Conservation (phyloP, 2,113 vertebrate genomes). For the Sceloporus undulatus region DNA sequence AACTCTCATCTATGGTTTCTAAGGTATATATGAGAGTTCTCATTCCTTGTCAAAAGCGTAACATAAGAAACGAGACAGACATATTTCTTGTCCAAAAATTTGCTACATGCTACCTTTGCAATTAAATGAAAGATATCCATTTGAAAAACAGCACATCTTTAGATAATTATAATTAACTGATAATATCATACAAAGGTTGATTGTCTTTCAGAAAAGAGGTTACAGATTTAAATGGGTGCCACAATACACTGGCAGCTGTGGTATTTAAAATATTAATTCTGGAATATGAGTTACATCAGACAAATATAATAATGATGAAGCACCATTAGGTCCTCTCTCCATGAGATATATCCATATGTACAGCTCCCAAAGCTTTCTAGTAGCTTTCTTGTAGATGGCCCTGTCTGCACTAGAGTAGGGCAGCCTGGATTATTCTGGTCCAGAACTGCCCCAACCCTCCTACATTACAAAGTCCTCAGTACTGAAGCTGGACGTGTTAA, state of each 20-base stretch:
- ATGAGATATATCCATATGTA: not conserved
- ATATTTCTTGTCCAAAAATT: not conserved
- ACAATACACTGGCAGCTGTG: not conserved
- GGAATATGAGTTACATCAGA: conserved; percentile 34
- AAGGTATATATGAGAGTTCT: not conserved
- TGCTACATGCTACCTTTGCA: not conserved
- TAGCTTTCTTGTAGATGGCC: not conserved
- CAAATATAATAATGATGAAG: conserved; percentile 28
- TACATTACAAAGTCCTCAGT: no score
- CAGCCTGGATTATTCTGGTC: no score
- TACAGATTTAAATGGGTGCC: conserved; percentile 23
- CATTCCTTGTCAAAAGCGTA: not conserved
- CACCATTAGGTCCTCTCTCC: not conserved
- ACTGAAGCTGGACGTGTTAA: no score
- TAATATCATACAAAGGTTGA: conserved; percentile 8
- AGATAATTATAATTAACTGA: conserved; percentile 16
- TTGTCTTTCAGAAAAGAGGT: conserved; percentile 5
- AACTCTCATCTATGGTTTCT: not conserved
- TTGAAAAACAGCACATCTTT: not conserved
- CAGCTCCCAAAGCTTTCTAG: not conserved
- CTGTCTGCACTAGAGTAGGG: not conserved
- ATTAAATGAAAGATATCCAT: not conserved
- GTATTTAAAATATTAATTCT: conserved; percentile 36
- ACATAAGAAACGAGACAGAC: accelerated
- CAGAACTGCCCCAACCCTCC: no score